These are phyloP conservation scores for Pogonophryne albipinna DNA, from an alignment of 2,797 vertebrate species.

Conservation along the genomic window DNA sequence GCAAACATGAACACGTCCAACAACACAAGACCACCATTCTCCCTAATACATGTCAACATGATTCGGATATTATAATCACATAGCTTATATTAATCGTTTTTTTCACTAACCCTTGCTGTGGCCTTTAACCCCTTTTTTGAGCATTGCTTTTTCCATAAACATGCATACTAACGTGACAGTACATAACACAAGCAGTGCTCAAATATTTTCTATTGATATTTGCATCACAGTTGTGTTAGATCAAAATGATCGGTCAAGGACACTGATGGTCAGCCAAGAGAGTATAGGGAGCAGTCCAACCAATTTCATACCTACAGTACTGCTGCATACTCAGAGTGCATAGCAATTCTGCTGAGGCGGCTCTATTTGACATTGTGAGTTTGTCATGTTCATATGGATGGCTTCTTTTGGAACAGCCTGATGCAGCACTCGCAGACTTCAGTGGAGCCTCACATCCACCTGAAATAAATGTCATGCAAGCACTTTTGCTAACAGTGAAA, in stretches of 20 bases:
- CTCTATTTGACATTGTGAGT: conserved; percentile 80
- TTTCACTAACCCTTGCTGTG: neutral
- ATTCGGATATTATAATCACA: too few species aligned
- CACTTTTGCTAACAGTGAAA: conserved; percentile 65
- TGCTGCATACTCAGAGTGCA: conserved; percentile 66
- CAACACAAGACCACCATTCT: too few species aligned
- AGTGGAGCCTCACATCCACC: conserved; percentile 65
- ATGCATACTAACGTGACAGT: conserved; percentile 5
- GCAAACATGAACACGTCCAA: too few species aligned
- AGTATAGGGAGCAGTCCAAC: conserved; percentile 55
- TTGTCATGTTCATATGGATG: conserved; percentile 76
- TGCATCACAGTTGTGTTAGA: conserved; percentile 52
- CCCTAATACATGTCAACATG: too few species aligned
- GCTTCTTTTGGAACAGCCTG: conserved; percentile 71
- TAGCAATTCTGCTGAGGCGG: conserved; percentile 80
- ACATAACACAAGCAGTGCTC: conserved; percentile 4
- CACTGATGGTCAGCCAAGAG: conserved; percentile 62
- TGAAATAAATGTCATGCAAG: conserved; percentile 61
- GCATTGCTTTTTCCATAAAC: neutral
- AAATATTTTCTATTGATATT: conserved; percentile 59
- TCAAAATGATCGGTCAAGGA: conserved; percentile 72
- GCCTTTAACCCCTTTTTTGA: neutral
- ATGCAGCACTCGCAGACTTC: conserved; percentile 74
- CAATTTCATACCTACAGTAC: conserved; percentile 72
- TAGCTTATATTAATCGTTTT: neutral